Base-by-base conservation (phyloP, 1,140 invertebrate species). In the Himalopsyche phryganea region DNA sequence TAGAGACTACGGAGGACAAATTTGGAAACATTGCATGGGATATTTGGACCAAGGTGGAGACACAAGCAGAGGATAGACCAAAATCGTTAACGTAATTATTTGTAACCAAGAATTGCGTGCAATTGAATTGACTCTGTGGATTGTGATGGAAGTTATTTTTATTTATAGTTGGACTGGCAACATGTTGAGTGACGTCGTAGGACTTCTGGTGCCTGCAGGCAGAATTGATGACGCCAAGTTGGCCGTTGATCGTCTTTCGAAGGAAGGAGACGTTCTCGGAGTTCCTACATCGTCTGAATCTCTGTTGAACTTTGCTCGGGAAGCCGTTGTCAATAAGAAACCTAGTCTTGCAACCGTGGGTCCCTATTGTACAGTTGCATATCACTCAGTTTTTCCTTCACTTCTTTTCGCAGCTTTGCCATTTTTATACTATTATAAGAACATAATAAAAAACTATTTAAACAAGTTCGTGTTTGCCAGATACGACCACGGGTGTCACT, bases 11-110 rank as follows among this genome's bases (percentile, higher is more conserved):
- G 13, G 45, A 54, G 42, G 50, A 60, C 14, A 54, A 50, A 38
- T 64, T 64, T 54, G 53, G 42, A 13, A 58, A 56, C 18, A 59
- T 64, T 23, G 57, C 62, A 4, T 60, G 41, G 53, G 58, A 52
- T 15, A 64, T 64, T 41, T 64, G 57, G 57, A 53, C 10, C 5
- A 51, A 60, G 49, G 40, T 60, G 9, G 49, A 64, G 28, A 40
- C 42, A n/a, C 50, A 53, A 23, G n/a, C 45, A 1, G 13, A 20
- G 13, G 41, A 28, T 1, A 52, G 40, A 53, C 1, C 2, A 15
- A 44, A 44, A n/a, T 14, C 17, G 1, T 2, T 42, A 11, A n/a
- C 2, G 13, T 40, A 11, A 11, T 5, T 6, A 15, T n/a, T n/a
- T n/a, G n/a, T n/a, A n/a, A n/a, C n/a, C 23, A 28, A 5, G 23